Evolutionary conservation across 2,113 vertebrate species (phyloP), one percentile per base, ranked within the genome.

Genomic region (Heterotis niloticus): DNA sequence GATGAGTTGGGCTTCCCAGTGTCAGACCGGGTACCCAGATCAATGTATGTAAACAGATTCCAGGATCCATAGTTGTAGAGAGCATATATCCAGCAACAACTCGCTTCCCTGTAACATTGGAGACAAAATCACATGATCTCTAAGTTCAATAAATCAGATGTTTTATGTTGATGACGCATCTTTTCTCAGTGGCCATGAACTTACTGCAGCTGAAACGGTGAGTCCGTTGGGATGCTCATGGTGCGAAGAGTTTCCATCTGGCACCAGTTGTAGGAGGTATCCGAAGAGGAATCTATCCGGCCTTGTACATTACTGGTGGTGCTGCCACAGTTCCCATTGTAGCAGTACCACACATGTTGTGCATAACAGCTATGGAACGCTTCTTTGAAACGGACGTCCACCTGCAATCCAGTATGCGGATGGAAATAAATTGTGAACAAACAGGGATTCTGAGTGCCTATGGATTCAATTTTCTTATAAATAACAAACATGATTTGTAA

Each of bases 21-120:
- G 81, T 93, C 92, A 5, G 90, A 91, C 83, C 92, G 85, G 20
- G 0, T 77, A 67, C 91, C 91, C 71, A 92, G 83, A 84, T 93
- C 90, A 73, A 93, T 78, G 1, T 73, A 16, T 28, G 88, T 84
- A n/a, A 79, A 24, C 0, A 88, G 78, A 54, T 17, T 23, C 83
- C 84, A 86, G 44, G 10, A 0, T 34, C 14, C 24, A 12, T 0
- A 0, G 4, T 20, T 5, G 62, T 64, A 17, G 1, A 26, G 11
- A 20, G 75, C n/a, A 14, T 5, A 14, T 1, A 81, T 75, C 81
- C 79, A 84, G 64, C 79, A 83, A 17, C 79, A 84, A n/a, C 79
- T 28, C 1, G 1, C 18, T 23, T 57, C 66, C 5, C 83, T 83
- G 26, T 34, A 78, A 70, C 9, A 75, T 34, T 13, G 24, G 18